phyloP scores from a whole-genome alignment of 1,140 invertebrate genomes.

The Trichoplusia ni region DNA sequence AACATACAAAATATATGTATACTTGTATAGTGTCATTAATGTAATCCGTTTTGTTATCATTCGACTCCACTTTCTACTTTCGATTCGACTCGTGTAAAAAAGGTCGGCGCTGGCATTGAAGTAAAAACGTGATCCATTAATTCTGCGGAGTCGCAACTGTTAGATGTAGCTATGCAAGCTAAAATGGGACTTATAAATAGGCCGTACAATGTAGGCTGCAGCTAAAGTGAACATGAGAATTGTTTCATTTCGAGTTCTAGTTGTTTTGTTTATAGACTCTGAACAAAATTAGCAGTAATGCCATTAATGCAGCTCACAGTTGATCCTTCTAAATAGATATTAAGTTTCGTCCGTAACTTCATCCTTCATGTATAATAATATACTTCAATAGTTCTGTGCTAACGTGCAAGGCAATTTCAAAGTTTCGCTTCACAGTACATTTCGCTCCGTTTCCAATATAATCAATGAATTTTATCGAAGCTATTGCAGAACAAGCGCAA shows the following conservation, averaged over 20 bases:
- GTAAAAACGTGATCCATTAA: conserved; percentile 24
- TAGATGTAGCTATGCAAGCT: conserved; percentile 8
- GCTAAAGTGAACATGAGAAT: no score
- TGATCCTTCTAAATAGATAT: no score
- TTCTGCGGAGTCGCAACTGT: conserved; percentile 6
- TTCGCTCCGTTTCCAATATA: conserved; percentile 6
- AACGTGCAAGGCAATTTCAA: no score
- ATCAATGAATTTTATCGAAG: conserved; percentile 21
- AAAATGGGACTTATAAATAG: conserved; percentile 21
- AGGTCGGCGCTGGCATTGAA: not conserved
- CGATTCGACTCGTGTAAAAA: conserved; percentile 17
- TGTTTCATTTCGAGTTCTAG: no score
- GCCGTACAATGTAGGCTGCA: not conserved
- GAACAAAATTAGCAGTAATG: no score
- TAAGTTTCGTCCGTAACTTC: no score
- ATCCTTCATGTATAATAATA: no score
- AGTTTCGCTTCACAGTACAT: conserved; percentile 20
- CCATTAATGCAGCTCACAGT: no score
- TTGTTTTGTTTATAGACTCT: no score
- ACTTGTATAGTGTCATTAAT: conserved; percentile 1
- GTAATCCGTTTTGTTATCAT: conserved; percentile 11
- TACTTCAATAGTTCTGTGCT: no score
- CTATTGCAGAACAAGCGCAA: conserved; percentile 4
- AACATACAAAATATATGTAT: no score
- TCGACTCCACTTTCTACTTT: conserved; percentile 19